Evolutionary conservation across 2,888 invertebrate species (phyloP).

Genomic region (Spisula subtruncata): DNA sequence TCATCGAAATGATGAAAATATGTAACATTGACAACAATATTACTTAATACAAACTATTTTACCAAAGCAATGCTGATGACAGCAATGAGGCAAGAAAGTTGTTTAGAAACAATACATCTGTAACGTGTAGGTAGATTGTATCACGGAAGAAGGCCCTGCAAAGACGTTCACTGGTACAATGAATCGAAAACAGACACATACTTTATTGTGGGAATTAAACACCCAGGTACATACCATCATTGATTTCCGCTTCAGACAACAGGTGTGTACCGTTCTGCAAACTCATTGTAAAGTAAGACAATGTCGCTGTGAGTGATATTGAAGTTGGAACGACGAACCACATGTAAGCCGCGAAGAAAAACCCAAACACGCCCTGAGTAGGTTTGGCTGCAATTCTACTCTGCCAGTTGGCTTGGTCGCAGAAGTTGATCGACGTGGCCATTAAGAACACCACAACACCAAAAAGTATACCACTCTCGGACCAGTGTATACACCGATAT

Average conservation of each 20-base stretch:
- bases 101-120: no score
- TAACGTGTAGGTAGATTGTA: no score
- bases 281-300: slow-evolving; percentile 77
- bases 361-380: slow-evolving; percentile 82
- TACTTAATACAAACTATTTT: no score
- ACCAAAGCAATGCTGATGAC: no score
- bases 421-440: slow-evolving; percentile 75
- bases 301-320: slow-evolving; percentile 77
- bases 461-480: slow-evolving; percentile 77
- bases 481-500: slow-evolving; percentile 79
- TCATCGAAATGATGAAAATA: no score
- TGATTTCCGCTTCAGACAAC: slow-evolving; percentile 53
- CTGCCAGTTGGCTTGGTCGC: slow-evolving; percentile 86
- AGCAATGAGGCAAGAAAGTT: no score
- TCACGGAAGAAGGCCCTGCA: no score
- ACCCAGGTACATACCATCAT: slow-evolving; percentile 43
- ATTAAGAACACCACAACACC: slow-evolving; percentile 74
- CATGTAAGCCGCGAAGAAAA: slow-evolving; percentile 83
- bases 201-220: no score
- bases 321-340: slow-evolving; percentile 85
- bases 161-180: no score
- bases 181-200: no score
- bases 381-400: slow-evolving; percentile 85
- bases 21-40: no score
- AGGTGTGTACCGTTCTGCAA: slow-evolving; percentile 63